phyloP scores from a whole-genome alignment of 2,113 vertebrate species.

The Callionymus lyra region DNA sequence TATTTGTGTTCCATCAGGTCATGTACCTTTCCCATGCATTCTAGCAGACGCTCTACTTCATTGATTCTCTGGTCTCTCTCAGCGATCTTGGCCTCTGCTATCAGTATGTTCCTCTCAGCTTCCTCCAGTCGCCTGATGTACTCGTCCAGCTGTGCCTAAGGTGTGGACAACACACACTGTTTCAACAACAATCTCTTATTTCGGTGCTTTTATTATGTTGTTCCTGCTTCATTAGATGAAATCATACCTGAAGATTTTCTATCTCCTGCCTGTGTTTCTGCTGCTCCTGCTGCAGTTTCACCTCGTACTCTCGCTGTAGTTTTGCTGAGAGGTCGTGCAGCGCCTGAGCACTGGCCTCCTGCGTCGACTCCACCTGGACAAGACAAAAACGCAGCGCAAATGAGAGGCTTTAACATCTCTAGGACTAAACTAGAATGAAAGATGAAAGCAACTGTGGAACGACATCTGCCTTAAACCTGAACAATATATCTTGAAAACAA shows the following conservation, averaged over 20 bases:
- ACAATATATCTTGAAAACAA: no score
- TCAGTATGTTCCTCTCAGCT: slow-evolving; percentile 75
- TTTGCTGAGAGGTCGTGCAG: slow-evolving; percentile 80
- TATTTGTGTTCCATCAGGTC: not conserved
- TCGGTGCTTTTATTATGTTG: no score
- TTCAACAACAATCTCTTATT: no score
- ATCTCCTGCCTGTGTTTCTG: slow-evolving; percentile 77
- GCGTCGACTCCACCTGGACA: slow-evolving; percentile 77
- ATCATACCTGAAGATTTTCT: slow-evolving; percentile 73
- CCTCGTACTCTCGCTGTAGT: slow-evolving; percentile 78
- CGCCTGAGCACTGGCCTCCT: slow-evolving; percentile 74
- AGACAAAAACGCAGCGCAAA: slow-evolving; percentile 23
- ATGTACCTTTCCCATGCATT: slow-evolving; percentile 82
- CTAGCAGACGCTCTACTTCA: slow-evolving; percentile 84
- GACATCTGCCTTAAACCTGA: no score
- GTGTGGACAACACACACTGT: slow-evolving; percentile 3
- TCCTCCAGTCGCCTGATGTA: slow-evolving; percentile 86
- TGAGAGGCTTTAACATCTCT: not conserved
- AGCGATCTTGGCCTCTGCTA: slow-evolving; percentile 76
- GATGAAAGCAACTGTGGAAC: no score
- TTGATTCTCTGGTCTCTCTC: slow-evolving; percentile 83
- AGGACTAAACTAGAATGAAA: no score
- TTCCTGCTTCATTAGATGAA: no score
- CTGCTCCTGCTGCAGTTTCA: slow-evolving; percentile 75
- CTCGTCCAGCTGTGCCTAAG: slow-evolving; percentile 80